Conservation (phyloP, 37 sponge, comb jelly and placozoan species). For the Diacarnus erythraeanus region DNA sequence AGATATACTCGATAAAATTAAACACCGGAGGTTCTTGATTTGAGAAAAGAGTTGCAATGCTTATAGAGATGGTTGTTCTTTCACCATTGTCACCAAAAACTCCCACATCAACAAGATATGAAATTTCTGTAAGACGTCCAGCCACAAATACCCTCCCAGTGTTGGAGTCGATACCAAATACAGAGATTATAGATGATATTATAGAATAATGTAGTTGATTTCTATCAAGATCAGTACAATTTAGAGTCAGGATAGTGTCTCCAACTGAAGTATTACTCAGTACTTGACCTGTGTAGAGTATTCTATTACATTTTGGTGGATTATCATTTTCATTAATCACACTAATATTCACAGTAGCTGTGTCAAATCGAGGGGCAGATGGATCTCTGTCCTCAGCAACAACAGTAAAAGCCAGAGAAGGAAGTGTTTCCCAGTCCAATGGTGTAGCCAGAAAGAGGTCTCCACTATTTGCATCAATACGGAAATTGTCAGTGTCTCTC, state of each 20-base stretch:
- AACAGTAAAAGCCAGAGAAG: slow-evolving; percentile 28
- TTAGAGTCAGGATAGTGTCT: slow-evolving; percentile 6
- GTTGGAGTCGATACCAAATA: slow-evolving; percentile 15
- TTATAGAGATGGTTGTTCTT: slow-evolving; percentile 15
- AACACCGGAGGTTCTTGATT: slow-evolving; percentile 51
- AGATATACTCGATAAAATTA: neutral
- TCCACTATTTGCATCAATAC: slow-evolving; percentile 19
- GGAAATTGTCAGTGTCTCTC: slow-evolving; percentile 11
- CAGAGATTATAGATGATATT: neutral
- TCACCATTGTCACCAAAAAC: slow-evolving; percentile 31
- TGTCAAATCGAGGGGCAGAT: slow-evolving; percentile 22
- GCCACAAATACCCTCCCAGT: slow-evolving; percentile 36
- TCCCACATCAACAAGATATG: slow-evolving; percentile 38
- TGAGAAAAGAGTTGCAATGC: slow-evolving; percentile 31
- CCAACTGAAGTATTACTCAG: slow-evolving; percentile 5
- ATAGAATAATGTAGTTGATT: slow-evolving; percentile 9
- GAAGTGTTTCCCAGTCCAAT: slow-evolving; percentile 20
- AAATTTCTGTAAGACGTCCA: slow-evolving; percentile 29
- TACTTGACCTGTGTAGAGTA: slow-evolving; percentile 7
- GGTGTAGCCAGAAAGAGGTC: slow-evolving; percentile 25
- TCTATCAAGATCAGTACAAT: slow-evolving; percentile 11
- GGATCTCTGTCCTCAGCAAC: slow-evolving; percentile 64
- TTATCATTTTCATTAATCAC: slow-evolving; percentile 75
- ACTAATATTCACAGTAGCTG: slow-evolving; percentile 29
- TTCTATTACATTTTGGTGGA: slow-evolving; percentile 29